These are phyloP conservation scores for Microchrysa polita DNA, from an alignment of 2,888 invertebrate genomes.

Conservation along the genomic window DNA sequence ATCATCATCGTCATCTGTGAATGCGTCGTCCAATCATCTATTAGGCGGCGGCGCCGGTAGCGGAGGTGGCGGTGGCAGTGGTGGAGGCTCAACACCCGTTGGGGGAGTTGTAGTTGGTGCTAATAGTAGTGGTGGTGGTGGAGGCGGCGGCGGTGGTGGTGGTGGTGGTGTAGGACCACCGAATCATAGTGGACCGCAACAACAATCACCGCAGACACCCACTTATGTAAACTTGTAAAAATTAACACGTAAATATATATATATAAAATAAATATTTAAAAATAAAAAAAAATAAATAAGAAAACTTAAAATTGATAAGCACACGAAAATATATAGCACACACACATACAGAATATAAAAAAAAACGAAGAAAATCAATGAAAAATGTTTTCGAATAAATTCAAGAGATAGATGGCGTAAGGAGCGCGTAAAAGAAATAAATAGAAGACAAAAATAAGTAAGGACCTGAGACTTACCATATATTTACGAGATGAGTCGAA, in stretches of 20 bases:
- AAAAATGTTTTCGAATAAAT: too few relatives aligned
- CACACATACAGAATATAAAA: conserved; percentile 9
- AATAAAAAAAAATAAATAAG: conserved; percentile 21
- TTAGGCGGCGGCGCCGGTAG: conserved; percentile 40
- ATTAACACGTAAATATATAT: conserved; percentile 32
- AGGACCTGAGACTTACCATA: too few relatives aligned
- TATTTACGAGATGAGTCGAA: too few relatives aligned
- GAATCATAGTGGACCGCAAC: conserved; percentile 66
- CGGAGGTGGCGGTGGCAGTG: conserved; percentile 49
- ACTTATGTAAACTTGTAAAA: conserved; percentile 91
- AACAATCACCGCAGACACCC: conserved; percentile 80
- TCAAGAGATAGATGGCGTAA: too few relatives aligned
- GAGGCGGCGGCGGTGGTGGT: conserved; percentile 47
- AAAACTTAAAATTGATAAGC: conserved; percentile 9
- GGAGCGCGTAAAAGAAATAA: too few relatives aligned
- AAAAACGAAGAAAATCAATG: conserved; percentile 9
- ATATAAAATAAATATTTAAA: too few relatives aligned
- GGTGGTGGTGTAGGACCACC: conserved; percentile 53
- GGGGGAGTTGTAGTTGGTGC: conserved; percentile 25
- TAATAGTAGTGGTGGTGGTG: conserved; percentile 44
- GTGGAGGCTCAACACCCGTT: conserved; percentile 47
- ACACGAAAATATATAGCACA: background rate
- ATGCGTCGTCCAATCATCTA: conserved; percentile 59
- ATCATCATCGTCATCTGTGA: conserved; percentile 61
- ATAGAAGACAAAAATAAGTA: too few relatives aligned